Conservation (phyloP, 2,888 invertebrate species). For the Drosophila aldrichi region DNA sequence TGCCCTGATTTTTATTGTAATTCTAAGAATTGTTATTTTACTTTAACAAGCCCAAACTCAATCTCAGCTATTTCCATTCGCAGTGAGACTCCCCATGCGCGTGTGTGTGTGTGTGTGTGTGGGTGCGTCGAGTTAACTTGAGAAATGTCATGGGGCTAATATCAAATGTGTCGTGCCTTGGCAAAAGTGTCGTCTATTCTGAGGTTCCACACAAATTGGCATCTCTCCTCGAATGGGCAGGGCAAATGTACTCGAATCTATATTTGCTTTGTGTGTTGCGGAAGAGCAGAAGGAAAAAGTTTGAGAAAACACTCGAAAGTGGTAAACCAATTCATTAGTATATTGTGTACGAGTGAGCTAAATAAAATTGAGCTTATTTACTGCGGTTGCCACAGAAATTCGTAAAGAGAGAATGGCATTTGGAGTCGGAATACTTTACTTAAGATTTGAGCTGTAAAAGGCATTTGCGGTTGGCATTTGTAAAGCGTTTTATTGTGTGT, state of each 20-base stretch:
- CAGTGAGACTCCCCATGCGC: neutral
- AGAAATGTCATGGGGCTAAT: slow-evolving; percentile 76
- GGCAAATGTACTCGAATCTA: slow-evolving; percentile 2
- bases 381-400: slow-evolving; percentile 30
- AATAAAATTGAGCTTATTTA: slow-evolving; percentile 51
- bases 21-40: slow-evolving; percentile 78
- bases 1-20: slow-evolving; percentile 76
- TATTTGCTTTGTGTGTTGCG: neutral
- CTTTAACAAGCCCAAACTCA: slow-evolving; percentile 75
- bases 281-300: neutral
- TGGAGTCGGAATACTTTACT: neutral
- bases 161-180: slow-evolving; percentile 54
- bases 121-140: slow-evolving; percentile 43
- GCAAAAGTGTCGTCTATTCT: slow-evolving; percentile 53
- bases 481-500: slow-evolving; percentile 1
- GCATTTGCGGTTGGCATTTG: slow-evolving; percentile 10
- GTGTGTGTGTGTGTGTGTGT: slow-evolving; percentile 15
- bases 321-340: slow-evolving; percentile 55
- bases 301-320: slow-evolving; percentile 29
- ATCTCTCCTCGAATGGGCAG: slow-evolving; percentile 45
- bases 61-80: slow-evolving; percentile 37
- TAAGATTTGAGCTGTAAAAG: neutral
- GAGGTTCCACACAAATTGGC: slow-evolving; percentile 72
- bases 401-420: neutral
- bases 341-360: slow-evolving; percentile 28